phyloP scores from a whole-genome alignment of 1,140 invertebrate species.

The Lasioglossum albipes region DNA sequence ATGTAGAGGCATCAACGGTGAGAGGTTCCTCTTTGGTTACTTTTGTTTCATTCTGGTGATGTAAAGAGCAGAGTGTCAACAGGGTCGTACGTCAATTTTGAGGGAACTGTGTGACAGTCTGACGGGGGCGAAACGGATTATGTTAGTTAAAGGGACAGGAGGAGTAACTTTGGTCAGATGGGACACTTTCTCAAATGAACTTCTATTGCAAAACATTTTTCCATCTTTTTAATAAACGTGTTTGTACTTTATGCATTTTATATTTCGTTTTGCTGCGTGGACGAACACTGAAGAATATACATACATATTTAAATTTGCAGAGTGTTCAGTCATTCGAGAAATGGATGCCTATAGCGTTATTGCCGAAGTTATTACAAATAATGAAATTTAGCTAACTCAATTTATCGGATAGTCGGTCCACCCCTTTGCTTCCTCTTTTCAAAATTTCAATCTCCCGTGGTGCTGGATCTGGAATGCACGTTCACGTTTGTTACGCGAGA shows the following conservation, averaged over 20 bases:
- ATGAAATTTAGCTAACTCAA: conserved; percentile 53
- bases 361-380: conserved; percentile 32
- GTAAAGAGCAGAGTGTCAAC: conserved; percentile 73
- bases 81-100: conserved; percentile 73
- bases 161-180: conserved; percentile 34
- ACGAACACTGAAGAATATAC: not conserved
- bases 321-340: conserved; percentile 2
- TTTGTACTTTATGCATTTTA: too few species aligned
- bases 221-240: conserved; percentile 7
- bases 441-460: conserved; percentile 31
- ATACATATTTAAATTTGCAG: not conserved
- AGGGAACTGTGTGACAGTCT: conserved; percentile 34
- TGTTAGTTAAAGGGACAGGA: conserved; percentile 56
- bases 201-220: conserved; percentile 36
- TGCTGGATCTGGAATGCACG: conserved; percentile 5
- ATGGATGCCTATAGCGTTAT: conserved; percentile 2
- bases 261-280: not conserved
- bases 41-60: conserved; percentile 69
- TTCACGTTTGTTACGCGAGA: conserved; percentile 62
- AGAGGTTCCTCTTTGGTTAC: conserved; percentile 48
- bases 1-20: conserved; percentile 66
- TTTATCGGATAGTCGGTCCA: conserved; percentile 32
- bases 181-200: conserved; percentile 54
- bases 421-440: conserved; percentile 31
- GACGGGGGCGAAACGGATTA: conserved; percentile 64